A percentile compares a stretch with the other conserved stretches of the same genome.
Conservation (phyloP, 2,888 invertebrate species). For the Nymphalis c-album region DNA sequence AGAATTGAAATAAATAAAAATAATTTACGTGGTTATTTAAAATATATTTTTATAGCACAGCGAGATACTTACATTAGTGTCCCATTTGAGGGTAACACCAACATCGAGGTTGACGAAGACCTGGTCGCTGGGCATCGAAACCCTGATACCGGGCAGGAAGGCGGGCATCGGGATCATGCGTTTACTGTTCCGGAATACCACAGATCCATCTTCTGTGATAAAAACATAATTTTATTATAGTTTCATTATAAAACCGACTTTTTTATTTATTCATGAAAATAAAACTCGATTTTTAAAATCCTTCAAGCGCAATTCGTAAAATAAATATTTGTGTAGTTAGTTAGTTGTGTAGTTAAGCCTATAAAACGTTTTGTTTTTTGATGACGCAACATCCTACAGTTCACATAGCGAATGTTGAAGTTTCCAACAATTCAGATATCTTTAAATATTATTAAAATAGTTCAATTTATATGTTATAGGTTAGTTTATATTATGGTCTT, state of each 20-base stretch:
- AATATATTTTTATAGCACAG: conserved; percentile 23
- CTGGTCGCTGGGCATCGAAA: conserved; percentile 86
- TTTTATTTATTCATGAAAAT: too few relatives aligned
- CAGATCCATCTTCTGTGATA: conserved; percentile 75
- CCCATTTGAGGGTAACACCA: conserved; percentile 89
- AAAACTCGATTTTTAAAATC: neutral
- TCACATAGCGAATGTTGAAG: too few relatives aligned
- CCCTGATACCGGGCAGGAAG: conserved; percentile 86
- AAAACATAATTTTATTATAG: neutral
- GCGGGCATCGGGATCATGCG: conserved; percentile 86
- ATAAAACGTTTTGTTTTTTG: too few relatives aligned
- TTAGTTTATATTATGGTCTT: too few relatives aligned
- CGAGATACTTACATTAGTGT: conserved; percentile 80
- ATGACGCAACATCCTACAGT: too few relatives aligned
- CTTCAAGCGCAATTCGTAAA: too few relatives aligned
- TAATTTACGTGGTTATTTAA: neutral
- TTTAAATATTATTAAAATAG: too few relatives aligned
- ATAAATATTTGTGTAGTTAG: too few relatives aligned
- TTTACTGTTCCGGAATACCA: conserved; percentile 77
- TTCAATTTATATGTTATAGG: too few relatives aligned
- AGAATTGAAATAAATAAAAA: neutral
- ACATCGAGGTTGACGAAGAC: conserved; percentile 85
- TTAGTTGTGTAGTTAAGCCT: too few relatives aligned
- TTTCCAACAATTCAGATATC: too few relatives aligned
- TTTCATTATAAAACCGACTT: neutral